Evolutionary conservation across 2,113 vertebrate species (phyloP).

Genomic region (Alaudala cheleensis): DNA sequence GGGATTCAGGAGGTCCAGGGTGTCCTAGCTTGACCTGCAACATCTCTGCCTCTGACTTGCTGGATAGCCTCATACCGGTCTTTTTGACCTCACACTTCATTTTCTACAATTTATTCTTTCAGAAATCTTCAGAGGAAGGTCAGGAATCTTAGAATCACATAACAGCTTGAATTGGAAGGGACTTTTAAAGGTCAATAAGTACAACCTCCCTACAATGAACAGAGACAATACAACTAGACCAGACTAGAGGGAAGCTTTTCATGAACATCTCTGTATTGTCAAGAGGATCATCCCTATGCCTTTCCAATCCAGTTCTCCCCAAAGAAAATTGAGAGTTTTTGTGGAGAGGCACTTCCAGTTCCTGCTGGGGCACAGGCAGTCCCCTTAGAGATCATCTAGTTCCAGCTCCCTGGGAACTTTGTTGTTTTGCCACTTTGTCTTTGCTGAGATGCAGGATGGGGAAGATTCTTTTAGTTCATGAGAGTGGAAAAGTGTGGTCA

Average conservation of each 20-base stretch:
- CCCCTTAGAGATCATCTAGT: neutral
- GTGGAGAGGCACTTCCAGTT: neutral
- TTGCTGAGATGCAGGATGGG: neutral
- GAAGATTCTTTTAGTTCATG: neutral
- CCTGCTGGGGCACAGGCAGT: neutral
- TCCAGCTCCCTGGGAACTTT: neutral
- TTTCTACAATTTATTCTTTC: neutral
- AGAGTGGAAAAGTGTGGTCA: neutral
- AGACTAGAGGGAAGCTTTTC: neutral
- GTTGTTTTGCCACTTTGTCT: neutral
- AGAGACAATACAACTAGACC: neutral
- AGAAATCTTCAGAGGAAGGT: neutral
- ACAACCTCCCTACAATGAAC: neutral
- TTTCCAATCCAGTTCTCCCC: neutral
- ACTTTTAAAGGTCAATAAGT: neutral
- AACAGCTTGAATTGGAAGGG: neutral
- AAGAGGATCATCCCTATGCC: neutral
- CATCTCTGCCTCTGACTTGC: neutral
- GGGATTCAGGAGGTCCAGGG: neutral
- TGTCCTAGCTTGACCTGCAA: neutral
- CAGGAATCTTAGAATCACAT: neutral
- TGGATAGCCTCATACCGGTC: neutral
- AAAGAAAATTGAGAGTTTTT: neutral
- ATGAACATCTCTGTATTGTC: fast-evolving
- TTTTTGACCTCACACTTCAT: neutral